phyloP scores from a whole-genome alignment of 2,113 vertebrate genomes.

The Periophthalmus modestus region DNA sequence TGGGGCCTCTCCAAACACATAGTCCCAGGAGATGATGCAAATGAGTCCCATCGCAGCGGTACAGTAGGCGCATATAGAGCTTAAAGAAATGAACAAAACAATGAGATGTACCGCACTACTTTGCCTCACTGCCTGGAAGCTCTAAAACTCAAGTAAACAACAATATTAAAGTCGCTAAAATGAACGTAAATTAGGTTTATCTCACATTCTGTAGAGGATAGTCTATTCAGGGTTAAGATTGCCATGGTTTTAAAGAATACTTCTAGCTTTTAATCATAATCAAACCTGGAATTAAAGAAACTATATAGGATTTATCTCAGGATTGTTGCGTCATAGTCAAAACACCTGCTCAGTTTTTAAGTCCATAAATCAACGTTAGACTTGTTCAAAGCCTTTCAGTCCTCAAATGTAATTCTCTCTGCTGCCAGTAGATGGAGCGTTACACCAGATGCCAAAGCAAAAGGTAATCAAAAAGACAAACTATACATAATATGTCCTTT shows the following conservation, averaged over 20 bases:
- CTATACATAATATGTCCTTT: too few relatives aligned
- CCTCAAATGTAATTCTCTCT: too few relatives aligned
- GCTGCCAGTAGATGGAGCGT: too few relatives aligned
- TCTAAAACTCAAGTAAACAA: not conserved
- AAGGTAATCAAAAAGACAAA: too few relatives aligned
- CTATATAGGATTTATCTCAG: too few relatives aligned
- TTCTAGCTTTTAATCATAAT: too few relatives aligned
- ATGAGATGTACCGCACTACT: conserved; percentile 24
- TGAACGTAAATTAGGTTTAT: not conserved
- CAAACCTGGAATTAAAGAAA: too few relatives aligned
- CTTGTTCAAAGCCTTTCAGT: too few relatives aligned
- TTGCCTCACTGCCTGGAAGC: not conserved
- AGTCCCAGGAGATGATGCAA: conserved; percentile 54
- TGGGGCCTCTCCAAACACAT: conserved; percentile 44
- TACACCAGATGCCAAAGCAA: too few relatives aligned
- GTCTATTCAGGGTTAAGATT: not conserved
- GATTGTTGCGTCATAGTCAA: too few relatives aligned
- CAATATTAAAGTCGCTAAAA: not conserved
- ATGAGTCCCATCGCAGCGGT: conserved; percentile 40
- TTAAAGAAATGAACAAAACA: conserved; percentile 25
- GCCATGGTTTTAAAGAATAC: not conserved
- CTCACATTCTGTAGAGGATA: not conserved
- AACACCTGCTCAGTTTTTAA: too few relatives aligned
- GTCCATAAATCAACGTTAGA: too few relatives aligned
- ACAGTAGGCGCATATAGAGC: conserved; percentile 23